Percentiles rank a stretch among this genome's conserved stretches.
phyloP scores from a whole-genome alignment of 2,113 vertebrate genomes.

The Neogale vison region DNA sequence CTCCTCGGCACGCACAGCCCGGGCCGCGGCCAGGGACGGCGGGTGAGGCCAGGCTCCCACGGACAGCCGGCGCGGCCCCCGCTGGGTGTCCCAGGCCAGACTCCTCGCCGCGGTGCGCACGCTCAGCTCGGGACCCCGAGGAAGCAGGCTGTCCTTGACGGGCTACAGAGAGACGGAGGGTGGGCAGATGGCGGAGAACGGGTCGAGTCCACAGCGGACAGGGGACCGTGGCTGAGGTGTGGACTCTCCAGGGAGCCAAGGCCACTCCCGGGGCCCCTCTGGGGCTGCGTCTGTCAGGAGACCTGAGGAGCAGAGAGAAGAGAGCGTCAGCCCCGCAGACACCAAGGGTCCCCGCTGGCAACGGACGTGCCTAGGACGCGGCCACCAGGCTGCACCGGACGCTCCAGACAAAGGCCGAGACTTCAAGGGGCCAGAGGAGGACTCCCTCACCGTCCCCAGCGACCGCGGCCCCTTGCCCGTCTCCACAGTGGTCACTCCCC shows the following conservation, averaged over 20 bases:
- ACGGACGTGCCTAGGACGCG: rapidly evolving
- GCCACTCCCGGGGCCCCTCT: slow-evolving; percentile 83
- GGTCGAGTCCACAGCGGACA: slow-evolving; percentile 82
- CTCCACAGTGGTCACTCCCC: not conserved
- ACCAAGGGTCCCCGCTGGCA: rapidly evolving
- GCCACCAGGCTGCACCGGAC: rapidly evolving
- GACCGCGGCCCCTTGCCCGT: not conserved
- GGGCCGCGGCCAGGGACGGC: slow-evolving; percentile 76
- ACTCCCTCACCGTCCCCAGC: rapidly evolving
- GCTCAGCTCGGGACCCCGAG: slow-evolving; percentile 82
- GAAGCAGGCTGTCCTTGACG: slow-evolving; percentile 84
- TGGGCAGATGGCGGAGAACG: slow-evolving; percentile 85
- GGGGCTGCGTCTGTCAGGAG: slow-evolving; percentile 92
- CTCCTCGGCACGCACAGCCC: slow-evolving; percentile 61
- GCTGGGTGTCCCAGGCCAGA: slow-evolving; percentile 74
- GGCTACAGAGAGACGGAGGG: slow-evolving; percentile 87
- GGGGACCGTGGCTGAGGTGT: slow-evolving; percentile 84
- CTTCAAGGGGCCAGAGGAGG: not conserved
- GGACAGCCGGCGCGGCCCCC: slow-evolving; percentile 72
- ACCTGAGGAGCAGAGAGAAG: slow-evolving; percentile 89
- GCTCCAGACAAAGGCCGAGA: not conserved
- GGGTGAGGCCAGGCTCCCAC: slow-evolving; percentile 79
- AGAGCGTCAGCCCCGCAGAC: slow-evolving; percentile 75
- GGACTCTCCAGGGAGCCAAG: slow-evolving; percentile 85
- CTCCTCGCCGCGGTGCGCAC: slow-evolving; percentile 80